Evolutionary conservation across 2,113 vertebrate genomes (phyloP), one percentile per base, ranked within the genome.

Genomic region (Coptodon rendalli): DNA sequence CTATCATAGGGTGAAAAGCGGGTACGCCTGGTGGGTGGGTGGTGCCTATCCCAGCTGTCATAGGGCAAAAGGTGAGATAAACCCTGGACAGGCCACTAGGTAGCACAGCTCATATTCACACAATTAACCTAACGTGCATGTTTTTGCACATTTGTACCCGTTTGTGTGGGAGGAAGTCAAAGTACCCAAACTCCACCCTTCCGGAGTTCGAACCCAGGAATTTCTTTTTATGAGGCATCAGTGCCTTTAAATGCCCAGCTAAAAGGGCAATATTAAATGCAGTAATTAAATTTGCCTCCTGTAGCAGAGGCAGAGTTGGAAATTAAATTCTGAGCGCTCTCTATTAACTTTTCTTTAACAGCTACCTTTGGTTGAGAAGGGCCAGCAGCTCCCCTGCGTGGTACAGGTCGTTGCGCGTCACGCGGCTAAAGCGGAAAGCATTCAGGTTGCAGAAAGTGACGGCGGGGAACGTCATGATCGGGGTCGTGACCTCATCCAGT

Each of bases 361-460:
- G 11, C 9, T 81, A 99, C 98, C 98, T 98, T 94, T 98, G 98
- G 95, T 99, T 98, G 91, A 99, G 98, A 92, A 99, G 95, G 11
- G 98, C 97, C 83, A 99, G 97, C 59, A 99, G 97, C 96, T 99
- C 99, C 1, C 99, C 99, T 0, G 98, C 98, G 2, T 99, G 98
- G 94, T 99, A 99, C 94, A 99, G 96, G 96, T 99, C 99, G 1
- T 99, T 99, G 94, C 98, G 98, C 81, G 98, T 98, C 73, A 99
- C 97, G 7, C 96, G 97, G 94, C 98, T 98, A 94, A 99, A 99
- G 19, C 99, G 98, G 10, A 99, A 99, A 88, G 98, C 97, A 40
- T 99, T 99, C 94, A 99, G 98, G 96, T 99, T 99, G 96, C 98
- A 99, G 91, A 99, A 97, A 80, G 99, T 99, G 96, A 99, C 95